A percentile compares a stretch with the other conserved stretches of the same genome.
Evolutionary conservation across 2,113 vertebrate genomes (phyloP).

Genomic region (Calyptommatus sinebrachiatus): DNA sequence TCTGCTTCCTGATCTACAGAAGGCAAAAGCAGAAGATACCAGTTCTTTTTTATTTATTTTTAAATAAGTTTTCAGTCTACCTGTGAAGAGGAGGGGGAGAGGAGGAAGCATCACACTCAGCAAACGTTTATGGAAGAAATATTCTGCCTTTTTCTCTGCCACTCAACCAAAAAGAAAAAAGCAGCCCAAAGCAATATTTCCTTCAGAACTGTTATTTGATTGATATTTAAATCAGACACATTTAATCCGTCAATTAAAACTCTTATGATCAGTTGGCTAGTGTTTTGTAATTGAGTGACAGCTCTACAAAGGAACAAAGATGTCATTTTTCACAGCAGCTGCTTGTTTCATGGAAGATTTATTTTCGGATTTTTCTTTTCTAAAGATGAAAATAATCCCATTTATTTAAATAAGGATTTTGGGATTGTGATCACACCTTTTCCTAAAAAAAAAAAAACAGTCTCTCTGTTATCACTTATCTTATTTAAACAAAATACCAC

Average conservation of each 20-base stretch:
- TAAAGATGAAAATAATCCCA: not conserved
- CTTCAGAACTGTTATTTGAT: not conserved
- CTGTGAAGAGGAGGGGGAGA: too few relatives aligned
- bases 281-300: not conserved
- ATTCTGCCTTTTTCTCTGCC: not conserved
- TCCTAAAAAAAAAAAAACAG: not conserved
- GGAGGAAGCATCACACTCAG: too few relatives aligned
- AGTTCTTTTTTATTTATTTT: too few relatives aligned
- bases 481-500: too few relatives aligned
- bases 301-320: not conserved
- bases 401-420: not conserved
- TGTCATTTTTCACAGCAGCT: not conserved
- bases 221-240: not conserved
- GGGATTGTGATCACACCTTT: not conserved
- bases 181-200: not conserved
- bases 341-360: not conserved
- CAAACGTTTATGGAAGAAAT: not conserved
- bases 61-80: too few relatives aligned
- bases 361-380: not conserved
- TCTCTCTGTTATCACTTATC: not conserved
- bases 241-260: not conserved
- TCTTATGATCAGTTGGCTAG: not conserved
- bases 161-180: not conserved
- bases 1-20: too few relatives aligned
- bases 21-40: too few relatives aligned